phyloP scores from a whole-genome alignment of 2,797 vertebrate genomes.

The Gouania willdenowi region DNA sequence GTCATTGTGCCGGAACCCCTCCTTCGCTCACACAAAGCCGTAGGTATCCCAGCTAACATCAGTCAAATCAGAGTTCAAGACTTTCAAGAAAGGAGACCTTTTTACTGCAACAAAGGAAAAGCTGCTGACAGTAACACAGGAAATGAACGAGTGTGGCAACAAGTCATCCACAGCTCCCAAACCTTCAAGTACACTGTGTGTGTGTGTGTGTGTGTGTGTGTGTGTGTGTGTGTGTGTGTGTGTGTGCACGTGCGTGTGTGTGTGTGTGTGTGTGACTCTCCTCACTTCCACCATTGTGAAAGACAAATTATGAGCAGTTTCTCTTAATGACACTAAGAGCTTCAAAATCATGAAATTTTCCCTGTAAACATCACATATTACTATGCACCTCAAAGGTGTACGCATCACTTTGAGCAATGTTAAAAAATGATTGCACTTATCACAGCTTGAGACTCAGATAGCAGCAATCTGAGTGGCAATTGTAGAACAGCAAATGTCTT shows the following conservation, averaged over 20 bases:
- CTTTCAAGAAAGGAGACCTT: slow-evolving; percentile 26
- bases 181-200: not conserved
- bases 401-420: slow-evolving; percentile 40
- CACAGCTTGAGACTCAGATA: slow-evolving; percentile 46
- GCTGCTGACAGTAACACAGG: slow-evolving; percentile 1
- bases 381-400: slow-evolving; percentile 17
- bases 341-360: slow-evolving; percentile 6
- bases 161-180: slow-evolving; percentile 1
- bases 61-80: slow-evolving; percentile 49
- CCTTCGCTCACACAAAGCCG: slow-evolving; percentile 35
- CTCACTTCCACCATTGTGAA: slow-evolving; percentile 79
- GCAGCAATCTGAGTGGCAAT: slow-evolving; percentile 44
- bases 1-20: slow-evolving; percentile 38
- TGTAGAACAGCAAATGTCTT: slow-evolving; percentile 16
- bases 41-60: slow-evolving; percentile 41
- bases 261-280: slow-evolving; percentile 69
- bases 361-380: slow-evolving; percentile 17
- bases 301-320: slow-evolving; percentile 80
- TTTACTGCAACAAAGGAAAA: slow-evolving; percentile 24
- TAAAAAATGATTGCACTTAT: slow-evolving; percentile 53
- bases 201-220: too few species aligned
- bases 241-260: too few species aligned
- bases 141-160: slow-evolving; percentile 17
- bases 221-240: too few species aligned
- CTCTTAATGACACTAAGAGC: slow-evolving; percentile 80